A percentile compares a stretch with the other conserved stretches of the same genome.
Conservation (phyloP, 2,113 vertebrate genomes). For the Etia nguti region DNA sequence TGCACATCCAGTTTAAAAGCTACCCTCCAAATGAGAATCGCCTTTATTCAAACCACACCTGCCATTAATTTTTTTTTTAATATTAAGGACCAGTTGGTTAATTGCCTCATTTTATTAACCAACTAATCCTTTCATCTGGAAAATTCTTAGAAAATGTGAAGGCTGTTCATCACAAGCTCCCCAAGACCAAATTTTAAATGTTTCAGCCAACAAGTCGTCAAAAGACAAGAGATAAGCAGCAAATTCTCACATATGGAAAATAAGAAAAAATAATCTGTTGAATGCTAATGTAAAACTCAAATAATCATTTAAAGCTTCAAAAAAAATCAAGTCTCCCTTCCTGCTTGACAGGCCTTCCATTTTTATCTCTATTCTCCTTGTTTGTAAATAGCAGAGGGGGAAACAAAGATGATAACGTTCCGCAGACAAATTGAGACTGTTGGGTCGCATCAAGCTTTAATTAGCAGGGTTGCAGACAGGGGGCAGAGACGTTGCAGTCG, state of each 20-base stretch:
- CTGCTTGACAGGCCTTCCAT: neutral
- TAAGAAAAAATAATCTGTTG: neutral
- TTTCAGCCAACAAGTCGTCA: neutral
- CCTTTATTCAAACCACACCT: neutral
- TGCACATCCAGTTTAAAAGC: neutral
- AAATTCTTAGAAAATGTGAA: neutral
- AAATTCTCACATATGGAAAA: neutral
- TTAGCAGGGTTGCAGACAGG: slow-evolving; percentile 49
- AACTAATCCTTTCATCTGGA: neutral
- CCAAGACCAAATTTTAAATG: neutral
- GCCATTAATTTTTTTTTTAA: neutral
- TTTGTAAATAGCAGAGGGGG: neutral
- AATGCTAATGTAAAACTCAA: neutral
- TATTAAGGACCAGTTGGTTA: neutral
- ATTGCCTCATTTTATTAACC: neutral
- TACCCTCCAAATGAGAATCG: neutral
- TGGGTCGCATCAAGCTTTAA: slow-evolving; percentile 63
- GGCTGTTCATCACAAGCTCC: neutral
- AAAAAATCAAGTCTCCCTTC: neutral
- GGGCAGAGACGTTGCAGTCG: neutral
- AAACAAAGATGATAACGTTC: slow-evolving; percentile 28
- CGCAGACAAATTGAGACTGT: slow-evolving; percentile 51
- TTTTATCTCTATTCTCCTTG: neutral
- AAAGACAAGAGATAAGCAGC: neutral
- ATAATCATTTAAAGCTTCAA: neutral